These are phyloP conservation scores for Drosophila varians DNA, from an alignment of 1,140 invertebrate species.

Conservation along the genomic window DNA sequence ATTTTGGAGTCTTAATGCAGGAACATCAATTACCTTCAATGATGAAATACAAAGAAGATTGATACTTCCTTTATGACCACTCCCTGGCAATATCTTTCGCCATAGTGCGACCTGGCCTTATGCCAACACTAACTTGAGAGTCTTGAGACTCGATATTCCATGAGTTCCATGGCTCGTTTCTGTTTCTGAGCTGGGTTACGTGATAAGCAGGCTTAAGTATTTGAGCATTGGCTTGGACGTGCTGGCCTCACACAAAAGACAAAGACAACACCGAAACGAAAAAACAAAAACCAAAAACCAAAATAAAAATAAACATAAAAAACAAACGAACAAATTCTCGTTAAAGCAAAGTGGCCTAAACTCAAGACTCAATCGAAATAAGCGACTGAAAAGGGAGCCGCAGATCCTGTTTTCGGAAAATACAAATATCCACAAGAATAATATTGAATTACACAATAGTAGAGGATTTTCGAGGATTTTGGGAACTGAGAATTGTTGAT, in stretches of 20 bases:
- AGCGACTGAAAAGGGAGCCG: conserved; percentile 12
- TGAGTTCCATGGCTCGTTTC: conserved; percentile 10
- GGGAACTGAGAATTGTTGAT: no score
- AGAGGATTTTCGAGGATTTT: conserved; percentile 31
- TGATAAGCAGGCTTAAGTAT: conserved; percentile 71
- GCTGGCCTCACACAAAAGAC: conserved; percentile 51
- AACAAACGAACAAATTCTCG: conserved; percentile 67
- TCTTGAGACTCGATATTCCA: conserved; percentile 37
- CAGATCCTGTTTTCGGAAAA: conserved; percentile 61
- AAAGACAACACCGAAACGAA: conserved; percentile 15
- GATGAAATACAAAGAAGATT: conserved; percentile 33
- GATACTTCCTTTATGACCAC: conserved; percentile 42
- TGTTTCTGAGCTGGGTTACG: conserved; percentile 49
- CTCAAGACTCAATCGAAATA: conserved; percentile 26
- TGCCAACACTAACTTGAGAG: no score
- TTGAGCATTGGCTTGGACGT: conserved; percentile 59
- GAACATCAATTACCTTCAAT: conserved; percentile 1
- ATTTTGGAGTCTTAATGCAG: no score
- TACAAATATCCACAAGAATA: conserved; percentile 56
- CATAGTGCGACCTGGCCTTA: no score
- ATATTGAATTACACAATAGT: conserved; percentile 73
- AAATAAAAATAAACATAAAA: conserved; percentile 38
- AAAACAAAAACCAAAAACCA: neutral
- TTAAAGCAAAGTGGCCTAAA: conserved; percentile 50
- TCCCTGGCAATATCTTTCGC: conserved; percentile 33